phyloP scores from a whole-genome alignment of 2,797 vertebrate genomes.

The Myoxocephalus aenaeus region DNA sequence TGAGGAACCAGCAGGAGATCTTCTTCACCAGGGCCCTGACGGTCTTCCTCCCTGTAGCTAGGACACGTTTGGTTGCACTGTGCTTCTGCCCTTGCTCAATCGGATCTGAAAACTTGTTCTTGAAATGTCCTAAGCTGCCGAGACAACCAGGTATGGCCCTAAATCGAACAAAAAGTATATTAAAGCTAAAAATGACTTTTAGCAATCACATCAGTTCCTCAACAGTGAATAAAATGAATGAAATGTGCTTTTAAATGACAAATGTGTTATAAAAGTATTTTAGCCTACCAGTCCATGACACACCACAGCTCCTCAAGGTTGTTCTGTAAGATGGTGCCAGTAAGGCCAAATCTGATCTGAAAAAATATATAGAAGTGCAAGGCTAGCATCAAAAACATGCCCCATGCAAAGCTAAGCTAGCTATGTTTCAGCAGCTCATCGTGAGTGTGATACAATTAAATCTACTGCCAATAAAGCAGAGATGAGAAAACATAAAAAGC shows the following conservation, averaged over 20 bases:
- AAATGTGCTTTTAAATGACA: not conserved
- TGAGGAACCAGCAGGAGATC: constrained; percentile 90
- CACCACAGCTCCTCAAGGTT: constrained; percentile 98
- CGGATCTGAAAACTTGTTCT: constrained; percentile 90
- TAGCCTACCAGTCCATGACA: constrained; percentile 95
- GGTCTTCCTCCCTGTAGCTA: constrained; percentile 91
- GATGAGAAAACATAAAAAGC: not conserved
- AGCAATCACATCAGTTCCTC: not conserved
- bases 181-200: not conserved
- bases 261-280: constrained; percentile 5
- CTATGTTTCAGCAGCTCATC: not conserved
- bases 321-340: constrained; percentile 97
- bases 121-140: constrained; percentile 87
- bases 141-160: constrained; percentile 95
- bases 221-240: not conserved
- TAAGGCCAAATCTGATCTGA: constrained; percentile 91
- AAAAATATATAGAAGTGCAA: constrained; percentile 10
- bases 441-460: not conserved
- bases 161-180: constrained; percentile 28
- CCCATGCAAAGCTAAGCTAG: not conserved
- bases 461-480: not conserved
- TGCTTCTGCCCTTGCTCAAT: constrained; percentile 94
- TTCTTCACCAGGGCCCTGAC: constrained; percentile 85
- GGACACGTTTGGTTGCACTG: constrained; percentile 91
- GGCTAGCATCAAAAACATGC: not conserved